Conservation (phyloP, 92 coral and sea anemone species). For the Zoanthus gigantus region DNA sequence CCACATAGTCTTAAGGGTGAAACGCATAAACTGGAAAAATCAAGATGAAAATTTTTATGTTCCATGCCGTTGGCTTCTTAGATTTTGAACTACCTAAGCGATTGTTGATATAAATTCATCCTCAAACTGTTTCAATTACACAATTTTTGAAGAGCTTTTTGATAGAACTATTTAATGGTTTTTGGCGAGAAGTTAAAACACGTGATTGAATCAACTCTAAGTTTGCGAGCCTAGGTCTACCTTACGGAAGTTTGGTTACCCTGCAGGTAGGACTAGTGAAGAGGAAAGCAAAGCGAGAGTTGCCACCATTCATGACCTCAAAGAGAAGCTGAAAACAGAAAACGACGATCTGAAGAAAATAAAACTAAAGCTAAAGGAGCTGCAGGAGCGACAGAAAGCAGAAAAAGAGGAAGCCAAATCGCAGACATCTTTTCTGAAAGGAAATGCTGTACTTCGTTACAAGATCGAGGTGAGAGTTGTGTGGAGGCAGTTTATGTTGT, state of each 20-base stretch:
- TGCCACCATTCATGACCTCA: conserved; percentile 89
- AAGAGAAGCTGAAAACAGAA: conserved; percentile 93
- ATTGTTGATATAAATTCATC: too few relatives aligned
- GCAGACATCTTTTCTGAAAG: conserved; percentile 94
- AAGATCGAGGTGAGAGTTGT: conserved; percentile 80
- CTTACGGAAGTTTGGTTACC: not conserved
- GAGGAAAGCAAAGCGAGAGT: conserved; percentile 89
- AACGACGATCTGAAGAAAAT: conserved; percentile 94
- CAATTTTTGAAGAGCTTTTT: too few relatives aligned
- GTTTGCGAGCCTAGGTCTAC: too few relatives aligned
- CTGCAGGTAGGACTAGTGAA: conserved; percentile 87
- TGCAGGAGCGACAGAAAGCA: conserved; percentile 94
- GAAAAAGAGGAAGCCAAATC: conserved; percentile 99
- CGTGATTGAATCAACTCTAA: too few relatives aligned
- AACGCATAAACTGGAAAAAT: too few relatives aligned
- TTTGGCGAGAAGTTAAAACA: too few relatives aligned
- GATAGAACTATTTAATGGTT: too few relatives aligned
- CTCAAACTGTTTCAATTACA: too few relatives aligned
- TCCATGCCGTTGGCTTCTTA: too few relatives aligned
- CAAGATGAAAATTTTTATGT: too few relatives aligned
- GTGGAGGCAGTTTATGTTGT: not conserved
- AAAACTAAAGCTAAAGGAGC: conserved; percentile 91
- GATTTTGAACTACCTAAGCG: too few relatives aligned
- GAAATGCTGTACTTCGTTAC: conserved; percentile 94
- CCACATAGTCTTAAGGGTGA: too few relatives aligned